These are phyloP conservation scores for Phrixothrix hirtus DNA, from an alignment of 2,888 invertebrate species.

Conservation along the genomic window DNA sequence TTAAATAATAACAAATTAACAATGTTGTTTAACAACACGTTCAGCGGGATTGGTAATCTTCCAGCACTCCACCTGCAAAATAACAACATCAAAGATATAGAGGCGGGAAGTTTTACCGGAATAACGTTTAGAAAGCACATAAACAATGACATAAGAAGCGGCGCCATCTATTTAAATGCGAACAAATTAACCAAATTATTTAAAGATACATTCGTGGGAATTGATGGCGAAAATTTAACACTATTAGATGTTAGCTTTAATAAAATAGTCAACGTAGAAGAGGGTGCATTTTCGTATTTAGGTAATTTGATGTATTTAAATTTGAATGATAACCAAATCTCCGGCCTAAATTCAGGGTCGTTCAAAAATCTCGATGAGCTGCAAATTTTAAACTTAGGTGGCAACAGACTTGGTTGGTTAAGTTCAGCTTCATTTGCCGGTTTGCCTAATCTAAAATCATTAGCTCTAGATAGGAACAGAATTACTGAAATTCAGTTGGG, in stretches of 20 bases:
- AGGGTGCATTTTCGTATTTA: background rate
- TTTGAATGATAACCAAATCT: background rate
- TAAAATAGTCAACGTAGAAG: background rate
- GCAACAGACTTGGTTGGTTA: background rate
- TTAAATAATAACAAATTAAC: slow-evolving; percentile 4
- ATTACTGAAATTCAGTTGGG: slow-evolving; percentile 4
- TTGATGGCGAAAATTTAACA: background rate
- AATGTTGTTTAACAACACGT: background rate
- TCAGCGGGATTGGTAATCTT: background rate
- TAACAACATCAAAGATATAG: background rate
- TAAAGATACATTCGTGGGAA: background rate
- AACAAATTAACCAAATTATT: background rate
- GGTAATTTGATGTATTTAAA: background rate
- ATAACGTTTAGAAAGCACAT: too few species aligned
- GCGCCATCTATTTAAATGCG: background rate
- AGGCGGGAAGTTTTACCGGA: background rate
- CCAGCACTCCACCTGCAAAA: background rate
- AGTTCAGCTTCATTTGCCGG: background rate
- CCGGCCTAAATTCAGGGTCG: background rate
- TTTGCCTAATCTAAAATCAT: background rate
- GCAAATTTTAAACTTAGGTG: background rate
- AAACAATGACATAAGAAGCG: background rate
- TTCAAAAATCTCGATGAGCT: background rate
- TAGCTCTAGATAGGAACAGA: background rate
- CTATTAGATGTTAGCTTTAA: background rate